Evolutionary conservation across 2,797 vertebrate species (phyloP).

Genomic region (Poecilia velifera): DNA sequence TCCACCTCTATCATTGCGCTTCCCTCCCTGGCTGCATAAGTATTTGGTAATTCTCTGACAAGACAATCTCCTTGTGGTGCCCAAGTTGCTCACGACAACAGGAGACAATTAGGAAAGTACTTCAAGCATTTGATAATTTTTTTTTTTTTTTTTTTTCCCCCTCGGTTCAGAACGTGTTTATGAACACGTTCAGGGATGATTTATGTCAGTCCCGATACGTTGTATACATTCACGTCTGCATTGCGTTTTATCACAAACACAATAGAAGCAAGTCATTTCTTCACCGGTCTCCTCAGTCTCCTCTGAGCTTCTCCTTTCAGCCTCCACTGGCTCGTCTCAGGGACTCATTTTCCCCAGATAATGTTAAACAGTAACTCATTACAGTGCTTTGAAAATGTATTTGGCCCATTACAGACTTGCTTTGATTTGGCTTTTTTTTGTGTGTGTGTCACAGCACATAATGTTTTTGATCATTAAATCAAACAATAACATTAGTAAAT

Average conservation of each 20-base stretch:
- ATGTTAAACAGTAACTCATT: slow-evolving; percentile 61
- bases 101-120: slow-evolving; percentile 29
- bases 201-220: slow-evolving; percentile 46
- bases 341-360: slow-evolving; percentile 68
- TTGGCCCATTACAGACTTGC: not conserved
- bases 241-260: slow-evolving; percentile 46
- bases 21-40: slow-evolving; percentile 38
- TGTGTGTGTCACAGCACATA: not conserved
- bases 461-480: not conserved
- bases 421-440: not conserved
- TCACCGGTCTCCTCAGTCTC: slow-evolving; percentile 56
- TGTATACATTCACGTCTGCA: slow-evolving; percentile 21
- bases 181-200: slow-evolving; percentile 23
- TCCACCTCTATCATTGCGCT: slow-evolving; percentile 57
- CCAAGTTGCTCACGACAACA: slow-evolving; percentile 47
- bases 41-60: slow-evolving; percentile 63
- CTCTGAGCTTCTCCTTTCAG: slow-evolving; percentile 46
- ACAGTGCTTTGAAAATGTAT: slow-evolving; percentile 30
- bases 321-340: slow-evolving; percentile 43
- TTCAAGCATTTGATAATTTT: slow-evolving; percentile 22
- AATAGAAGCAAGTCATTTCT: slow-evolving; percentile 63
- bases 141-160: slow-evolving; percentile 16
- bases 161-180: slow-evolving; percentile 13
- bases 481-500: not conserved
- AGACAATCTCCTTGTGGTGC: slow-evolving; percentile 60